A percentile compares a stretch with the other conserved stretches of the same genome.
phyloP scores from a whole-genome alignment of 2,113 vertebrate species.

The Psephotus haematonotus region DNA sequence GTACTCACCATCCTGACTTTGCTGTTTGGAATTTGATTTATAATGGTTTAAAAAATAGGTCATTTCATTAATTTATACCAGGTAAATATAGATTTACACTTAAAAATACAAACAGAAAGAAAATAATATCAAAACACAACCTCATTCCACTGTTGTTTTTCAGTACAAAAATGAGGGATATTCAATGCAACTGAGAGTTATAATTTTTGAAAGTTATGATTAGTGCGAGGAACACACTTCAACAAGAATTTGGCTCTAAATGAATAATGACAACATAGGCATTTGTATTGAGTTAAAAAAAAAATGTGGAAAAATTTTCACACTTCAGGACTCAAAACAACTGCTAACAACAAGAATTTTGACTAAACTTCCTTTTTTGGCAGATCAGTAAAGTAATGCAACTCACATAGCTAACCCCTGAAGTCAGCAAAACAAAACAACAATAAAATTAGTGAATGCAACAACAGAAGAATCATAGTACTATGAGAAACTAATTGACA shows the following conservation, averaged over 20 bases:
- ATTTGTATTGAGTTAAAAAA: not conserved
- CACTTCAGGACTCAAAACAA: not conserved
- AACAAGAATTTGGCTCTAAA: not conserved
- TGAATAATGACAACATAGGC: not conserved
- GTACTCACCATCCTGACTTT: not conserved
- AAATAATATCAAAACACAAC: not conserved
- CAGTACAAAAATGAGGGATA: not conserved
- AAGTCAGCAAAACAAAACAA: not conserved
- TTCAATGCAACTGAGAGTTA: not conserved
- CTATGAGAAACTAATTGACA: not conserved
- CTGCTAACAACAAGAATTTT: not conserved
- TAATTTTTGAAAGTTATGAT: not conserved
- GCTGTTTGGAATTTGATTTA: not conserved
- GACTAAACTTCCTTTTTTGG: not conserved
- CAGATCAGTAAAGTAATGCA: not conserved
- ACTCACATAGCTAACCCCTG: not conserved
- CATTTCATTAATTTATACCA: not conserved
- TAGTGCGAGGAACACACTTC: not conserved
- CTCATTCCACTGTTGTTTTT: not conserved
- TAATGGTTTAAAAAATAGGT: not conserved
- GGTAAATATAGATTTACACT: not conserved
- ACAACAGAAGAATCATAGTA: not conserved
- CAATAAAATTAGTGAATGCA: not conserved
- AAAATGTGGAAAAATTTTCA: not conserved
- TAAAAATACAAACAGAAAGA: not conserved